Base-by-base conservation (phyloP, 2,888 invertebrate species). In the Hypercompe scribonia region DNA sequence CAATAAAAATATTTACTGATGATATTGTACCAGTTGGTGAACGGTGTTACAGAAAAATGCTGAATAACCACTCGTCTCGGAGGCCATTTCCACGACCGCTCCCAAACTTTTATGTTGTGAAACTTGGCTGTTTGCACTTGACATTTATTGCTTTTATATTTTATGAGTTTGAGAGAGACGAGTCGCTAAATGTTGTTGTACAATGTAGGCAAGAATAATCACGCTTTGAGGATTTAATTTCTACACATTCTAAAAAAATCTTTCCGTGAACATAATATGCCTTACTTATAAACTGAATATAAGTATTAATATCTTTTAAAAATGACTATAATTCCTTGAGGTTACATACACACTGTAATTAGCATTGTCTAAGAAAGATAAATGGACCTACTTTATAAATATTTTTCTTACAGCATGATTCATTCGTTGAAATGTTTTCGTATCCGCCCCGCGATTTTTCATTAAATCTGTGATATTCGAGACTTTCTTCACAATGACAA, bases 101-200 rank as follows among this genome's bases (percentile, higher is more conserved):
- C 89, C 84, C 90, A 89, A 92, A 93, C 92, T 93, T 93, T 92
- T 92, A 92, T 92, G 91, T 91, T 91, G 91, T 91, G 91, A 90
- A 92, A 92, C 92, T 93, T 92, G 86, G 89, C 90, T 91, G 91
- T 91, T 92, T 94, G 93, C 88, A 85, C 89, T 90, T 91, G 94
- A 93, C 92, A 88, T 93, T 94, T 94, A 94, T 93, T 92, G 90
- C 93, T 91, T 92, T 93, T 91, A 91, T 93, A 91, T 91, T 93
- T 94, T 93, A 94, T 90, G 92, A 90, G 86, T 88, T 84, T 82
- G 79, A 84, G 86, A 88, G 87, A 89, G 87, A 89, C 85, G 86
- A 89, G 86, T 89, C 86, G 86, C 87, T 90, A 87, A 90, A 90
- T 88, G 88, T 86, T 88, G 81, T 84, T 85, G 81, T 83, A 89